These are phyloP conservation scores for Desmophyllum pertusum DNA, from an alignment of 92 coral and sea anemone species.

Conservation along the genomic window DNA sequence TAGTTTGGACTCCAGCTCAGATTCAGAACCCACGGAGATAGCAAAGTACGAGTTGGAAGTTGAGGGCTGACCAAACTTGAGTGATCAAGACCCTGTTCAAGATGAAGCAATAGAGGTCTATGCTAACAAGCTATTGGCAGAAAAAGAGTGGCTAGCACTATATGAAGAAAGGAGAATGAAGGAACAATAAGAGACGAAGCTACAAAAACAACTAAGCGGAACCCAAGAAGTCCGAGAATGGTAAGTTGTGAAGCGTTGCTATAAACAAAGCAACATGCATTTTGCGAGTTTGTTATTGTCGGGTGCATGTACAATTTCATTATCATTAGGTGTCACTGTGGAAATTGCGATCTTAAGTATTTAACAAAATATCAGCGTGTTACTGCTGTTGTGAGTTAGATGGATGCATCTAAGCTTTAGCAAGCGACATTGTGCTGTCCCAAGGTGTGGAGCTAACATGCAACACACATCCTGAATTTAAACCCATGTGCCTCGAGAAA, in stretches of 20 bases:
- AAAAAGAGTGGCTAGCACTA: constrained; percentile 44
- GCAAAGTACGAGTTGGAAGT: constrained; percentile 6
- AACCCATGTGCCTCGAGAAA: constrained; percentile 13
- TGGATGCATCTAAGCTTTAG: constrained; percentile 48
- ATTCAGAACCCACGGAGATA: constrained; percentile 2
- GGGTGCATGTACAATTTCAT: not conserved
- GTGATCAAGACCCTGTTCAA: not conserved
- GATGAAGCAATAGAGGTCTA: constrained; percentile 30
- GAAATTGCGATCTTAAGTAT: constrained; percentile 29
- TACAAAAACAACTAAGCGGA: constrained; percentile 11
- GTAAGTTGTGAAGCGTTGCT: constrained; percentile 12
- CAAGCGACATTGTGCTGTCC: constrained; percentile 44
- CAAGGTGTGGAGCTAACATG: constrained; percentile 9
- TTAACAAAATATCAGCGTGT: constrained; percentile 57
- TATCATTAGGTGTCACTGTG: constrained; percentile 57
- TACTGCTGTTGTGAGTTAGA: constrained; percentile 57
- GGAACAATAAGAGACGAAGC: constrained; percentile 8
- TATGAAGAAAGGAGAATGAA: constrained; percentile 17
- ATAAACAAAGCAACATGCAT: constrained; percentile 7
- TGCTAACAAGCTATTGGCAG: constrained; percentile 41
- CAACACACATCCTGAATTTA: constrained; percentile 25
- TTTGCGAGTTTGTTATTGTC: constrained; percentile 9
- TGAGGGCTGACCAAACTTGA: constrained; percentile 10
- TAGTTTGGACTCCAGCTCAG: constrained; percentile 9
- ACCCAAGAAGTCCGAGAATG: constrained; percentile 5